Conservation (phyloP, 2,888 invertebrate species). For the Dicranocentrus wangi region DNA sequence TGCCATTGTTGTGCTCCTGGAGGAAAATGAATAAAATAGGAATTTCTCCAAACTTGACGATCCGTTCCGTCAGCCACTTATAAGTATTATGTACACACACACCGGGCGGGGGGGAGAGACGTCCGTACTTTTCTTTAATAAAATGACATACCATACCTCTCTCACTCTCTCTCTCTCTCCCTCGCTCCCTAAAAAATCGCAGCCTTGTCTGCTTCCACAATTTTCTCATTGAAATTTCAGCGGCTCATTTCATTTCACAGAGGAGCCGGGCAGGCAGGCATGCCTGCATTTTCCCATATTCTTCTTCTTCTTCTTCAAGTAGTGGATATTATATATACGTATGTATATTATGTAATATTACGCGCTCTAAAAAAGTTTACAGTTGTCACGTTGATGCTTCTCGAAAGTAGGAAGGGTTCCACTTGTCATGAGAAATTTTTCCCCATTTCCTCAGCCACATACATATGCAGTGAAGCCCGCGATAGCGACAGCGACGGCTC, state of each 20-base stretch:
- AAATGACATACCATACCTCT: slow-evolving; percentile 1
- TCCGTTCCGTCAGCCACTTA: background rate
- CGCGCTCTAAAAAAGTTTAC: slow-evolving; percentile 12
- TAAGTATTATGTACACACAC: background rate
- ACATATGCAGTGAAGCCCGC: too few relatives aligned
- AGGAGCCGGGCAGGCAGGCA: background rate
- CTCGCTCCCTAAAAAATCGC: background rate
- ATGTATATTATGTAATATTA: slow-evolving; percentile 1
- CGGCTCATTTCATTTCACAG: slow-evolving; percentile 6
- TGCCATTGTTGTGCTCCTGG: slow-evolving; percentile 7
- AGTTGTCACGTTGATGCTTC: slow-evolving; percentile 13
- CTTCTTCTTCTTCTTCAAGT: background rate
- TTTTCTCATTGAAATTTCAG: slow-evolving; percentile 18
- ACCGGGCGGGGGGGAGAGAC: too few relatives aligned
- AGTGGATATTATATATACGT: background rate
- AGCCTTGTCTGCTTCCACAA: background rate
- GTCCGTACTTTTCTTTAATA: background rate
- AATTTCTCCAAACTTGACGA: slow-evolving; percentile 32
- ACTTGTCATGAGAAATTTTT: slow-evolving; percentile 31
- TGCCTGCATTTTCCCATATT: background rate
- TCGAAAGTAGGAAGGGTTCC: background rate
- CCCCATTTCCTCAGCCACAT: slow-evolving; percentile 8
- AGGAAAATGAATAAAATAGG: slow-evolving; percentile 27
- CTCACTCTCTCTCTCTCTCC: background rate
- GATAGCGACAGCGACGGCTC: too few relatives aligned